Evolutionary conservation across 2,113 vertebrate species (phyloP).

Genomic region (Collichthys lucidus): DNA sequence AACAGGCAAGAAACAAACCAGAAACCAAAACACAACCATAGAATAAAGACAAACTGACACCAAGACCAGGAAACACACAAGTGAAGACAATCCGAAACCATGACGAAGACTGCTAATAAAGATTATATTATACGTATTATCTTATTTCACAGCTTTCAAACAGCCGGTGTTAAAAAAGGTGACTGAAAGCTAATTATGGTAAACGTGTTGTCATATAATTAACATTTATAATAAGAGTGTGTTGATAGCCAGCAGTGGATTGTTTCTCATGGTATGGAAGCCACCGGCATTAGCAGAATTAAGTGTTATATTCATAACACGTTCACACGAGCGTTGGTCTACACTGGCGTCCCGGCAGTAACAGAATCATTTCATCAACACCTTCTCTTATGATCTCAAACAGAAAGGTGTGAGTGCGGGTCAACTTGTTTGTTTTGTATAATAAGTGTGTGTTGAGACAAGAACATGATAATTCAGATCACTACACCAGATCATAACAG

Average conservation of each 20-base stretch:
- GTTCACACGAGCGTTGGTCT: no score
- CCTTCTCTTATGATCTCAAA: neutral
- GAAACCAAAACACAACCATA: no score
- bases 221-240: no score
- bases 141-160: neutral
- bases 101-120: neutral
- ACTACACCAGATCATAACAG: no score
- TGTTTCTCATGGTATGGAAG: neutral
- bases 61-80: no score
- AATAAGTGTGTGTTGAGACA: no score
- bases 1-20: no score
- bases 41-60: no score
- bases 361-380: neutral
- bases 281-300: neutral
- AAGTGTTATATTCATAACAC: neutral
- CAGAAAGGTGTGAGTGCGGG: neutral
- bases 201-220: no score
- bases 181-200: neutral
- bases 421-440: neutral
- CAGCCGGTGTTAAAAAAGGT: neutral
- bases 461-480: neutral
- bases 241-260: neutral
- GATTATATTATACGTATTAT: neutral
- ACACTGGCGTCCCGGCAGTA: neutral
- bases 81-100: no score